A percentile compares a stretch with the other conserved stretches of the same genome.
Conservation (phyloP, 2,797 vertebrate species). For the Columba guinea region DNA sequence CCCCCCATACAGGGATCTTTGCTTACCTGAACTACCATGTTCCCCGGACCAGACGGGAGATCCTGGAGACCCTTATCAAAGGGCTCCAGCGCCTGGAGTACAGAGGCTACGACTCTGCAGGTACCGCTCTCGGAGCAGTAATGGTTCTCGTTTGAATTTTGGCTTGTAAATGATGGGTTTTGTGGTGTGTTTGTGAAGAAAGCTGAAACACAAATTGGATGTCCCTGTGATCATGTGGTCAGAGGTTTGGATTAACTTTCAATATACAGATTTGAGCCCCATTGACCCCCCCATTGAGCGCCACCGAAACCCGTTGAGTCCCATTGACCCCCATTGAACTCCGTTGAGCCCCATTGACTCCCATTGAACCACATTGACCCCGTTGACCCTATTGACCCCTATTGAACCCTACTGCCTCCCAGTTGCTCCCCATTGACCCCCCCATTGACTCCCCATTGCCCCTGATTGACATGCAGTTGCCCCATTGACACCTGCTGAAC, state of each 20-base stretch:
- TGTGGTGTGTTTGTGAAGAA: accelerated
- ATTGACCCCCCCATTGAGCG: too few species aligned
- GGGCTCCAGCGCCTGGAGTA: conserved; percentile 95
- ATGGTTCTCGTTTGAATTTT: accelerated
- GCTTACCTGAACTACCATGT: conserved; percentile 99
- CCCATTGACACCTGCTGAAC: too few species aligned
- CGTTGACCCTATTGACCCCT: too few species aligned
- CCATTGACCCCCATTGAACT: too few species aligned
- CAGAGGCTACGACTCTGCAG: conserved; percentile 97
- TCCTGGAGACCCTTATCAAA: conserved; percentile 96
- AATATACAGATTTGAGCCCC: accelerated
- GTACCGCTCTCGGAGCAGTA: conserved; percentile 47
- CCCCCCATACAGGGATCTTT: conserved; percentile 88
- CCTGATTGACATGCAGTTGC: too few species aligned
- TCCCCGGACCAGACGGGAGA: conserved; percentile 91
- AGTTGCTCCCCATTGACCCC: too few species aligned
- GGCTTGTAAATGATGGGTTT: accelerated
- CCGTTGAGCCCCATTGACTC: too few species aligned
- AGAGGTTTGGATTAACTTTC: background rate
- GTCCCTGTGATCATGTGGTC: background rate
- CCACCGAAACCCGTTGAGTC: too few species aligned
- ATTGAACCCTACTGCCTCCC: too few species aligned
- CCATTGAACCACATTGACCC: too few species aligned
- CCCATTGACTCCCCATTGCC: too few species aligned
- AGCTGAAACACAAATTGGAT: background rate